Percentiles rank a stretch among this genome's conserved stretches.
Evolutionary conservation across 2,113 vertebrate genomes (phyloP).

Genomic region (Orycteropus afer): DNA sequence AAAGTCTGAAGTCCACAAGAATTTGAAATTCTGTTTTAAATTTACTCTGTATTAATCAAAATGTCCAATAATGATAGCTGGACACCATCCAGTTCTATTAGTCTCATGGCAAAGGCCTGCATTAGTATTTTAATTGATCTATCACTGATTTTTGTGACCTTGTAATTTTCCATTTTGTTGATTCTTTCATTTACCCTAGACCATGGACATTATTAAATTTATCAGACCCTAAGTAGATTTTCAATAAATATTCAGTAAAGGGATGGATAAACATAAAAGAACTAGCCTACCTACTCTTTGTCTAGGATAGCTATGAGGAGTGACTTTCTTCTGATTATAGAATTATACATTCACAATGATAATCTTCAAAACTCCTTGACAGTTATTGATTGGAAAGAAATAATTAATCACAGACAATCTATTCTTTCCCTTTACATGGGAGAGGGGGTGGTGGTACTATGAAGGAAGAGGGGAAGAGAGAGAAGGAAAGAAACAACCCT

Average conservation of each 20-base stretch:
- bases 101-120: too few species aligned
- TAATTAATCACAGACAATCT: not conserved
- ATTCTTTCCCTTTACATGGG: not conserved
- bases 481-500: not conserved
- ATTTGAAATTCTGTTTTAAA: too few species aligned
- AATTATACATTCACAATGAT: not conserved
- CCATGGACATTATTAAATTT: not conserved
- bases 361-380: not conserved
- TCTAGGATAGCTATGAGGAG: not conserved
- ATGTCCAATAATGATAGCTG: too few species aligned
- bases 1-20: too few species aligned
- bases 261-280: not conserved
- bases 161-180: conserved; percentile 3
- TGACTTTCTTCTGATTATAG: not conserved
- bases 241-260: conserved; percentile 10
- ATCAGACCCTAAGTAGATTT: not conserved
- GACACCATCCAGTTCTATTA: too few species aligned
- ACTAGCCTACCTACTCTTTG: not conserved
- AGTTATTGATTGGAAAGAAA: not conserved
- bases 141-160: not conserved
- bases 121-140: not conserved
- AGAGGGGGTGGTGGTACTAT: too few species aligned
- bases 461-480: not conserved
- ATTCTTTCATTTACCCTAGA: not conserved
- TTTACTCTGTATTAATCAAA: too few species aligned